phyloP scores from a whole-genome alignment of 2,797 vertebrate genomes.

The Pangasius sanitwongsei region DNA sequence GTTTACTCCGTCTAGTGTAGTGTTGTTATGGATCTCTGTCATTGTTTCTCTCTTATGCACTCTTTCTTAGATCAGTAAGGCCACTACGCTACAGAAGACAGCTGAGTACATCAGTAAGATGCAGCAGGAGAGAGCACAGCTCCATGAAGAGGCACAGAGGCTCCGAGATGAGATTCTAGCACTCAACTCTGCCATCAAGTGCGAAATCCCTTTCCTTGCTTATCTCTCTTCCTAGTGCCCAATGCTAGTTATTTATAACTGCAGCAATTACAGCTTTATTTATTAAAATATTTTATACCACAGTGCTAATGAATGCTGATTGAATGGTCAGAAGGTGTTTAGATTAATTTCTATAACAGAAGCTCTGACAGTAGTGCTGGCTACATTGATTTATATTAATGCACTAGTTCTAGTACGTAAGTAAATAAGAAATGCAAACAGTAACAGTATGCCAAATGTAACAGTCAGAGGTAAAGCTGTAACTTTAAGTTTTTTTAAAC shows the following conservation, averaged over 20 bases:
- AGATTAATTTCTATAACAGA: background rate
- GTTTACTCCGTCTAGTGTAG: background rate
- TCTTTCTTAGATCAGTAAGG: slow-evolving; percentile 89
- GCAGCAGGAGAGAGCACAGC: slow-evolving; percentile 89
- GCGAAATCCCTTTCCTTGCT: slow-evolving; percentile 31
- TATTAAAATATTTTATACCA: background rate
- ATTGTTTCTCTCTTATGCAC: background rate
- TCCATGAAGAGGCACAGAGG: slow-evolving; percentile 91
- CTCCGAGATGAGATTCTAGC: slow-evolving; percentile 89
- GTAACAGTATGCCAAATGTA: no score
- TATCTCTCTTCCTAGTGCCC: background rate
- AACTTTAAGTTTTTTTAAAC: no score
- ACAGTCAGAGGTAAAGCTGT: no score
- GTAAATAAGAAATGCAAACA: no score
- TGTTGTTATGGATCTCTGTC: background rate
- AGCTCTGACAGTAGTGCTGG: background rate
- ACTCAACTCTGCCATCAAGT: slow-evolving; percentile 93
- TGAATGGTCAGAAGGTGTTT: background rate
- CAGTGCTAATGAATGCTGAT: background rate
- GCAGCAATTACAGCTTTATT: background rate
- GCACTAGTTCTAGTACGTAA: no score
- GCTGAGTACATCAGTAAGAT: slow-evolving; percentile 93
- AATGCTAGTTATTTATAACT: background rate
- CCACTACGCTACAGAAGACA: slow-evolving; percentile 93
- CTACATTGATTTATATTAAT: background rate